These are phyloP conservation scores for Entomobrya proxima DNA, from an alignment of 2,888 invertebrate species.

Conservation along the genomic window DNA sequence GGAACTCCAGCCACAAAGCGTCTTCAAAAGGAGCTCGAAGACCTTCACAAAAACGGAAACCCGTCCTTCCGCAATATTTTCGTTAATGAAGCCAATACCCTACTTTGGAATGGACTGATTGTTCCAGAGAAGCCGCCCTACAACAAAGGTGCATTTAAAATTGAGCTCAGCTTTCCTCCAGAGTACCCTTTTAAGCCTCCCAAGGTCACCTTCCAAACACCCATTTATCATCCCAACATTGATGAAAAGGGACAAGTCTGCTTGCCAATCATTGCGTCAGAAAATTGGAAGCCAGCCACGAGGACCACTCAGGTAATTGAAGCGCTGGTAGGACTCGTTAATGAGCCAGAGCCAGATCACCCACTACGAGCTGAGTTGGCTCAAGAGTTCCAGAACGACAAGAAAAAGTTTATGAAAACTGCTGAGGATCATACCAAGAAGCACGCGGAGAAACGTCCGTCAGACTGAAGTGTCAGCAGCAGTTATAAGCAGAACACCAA, in stretches of 20 bases:
- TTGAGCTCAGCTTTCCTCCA: conserved; percentile 22
- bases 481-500: no score
- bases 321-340: conserved; percentile 96
- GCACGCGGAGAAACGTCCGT: conserved; percentile 96
- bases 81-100: no score
- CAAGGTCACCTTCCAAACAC: conserved; percentile 31
- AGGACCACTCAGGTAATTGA: conserved; percentile 98
- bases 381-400: conserved; percentile 96
- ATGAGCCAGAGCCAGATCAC: conserved; percentile 99
- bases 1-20: neutral
- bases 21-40: neutral
- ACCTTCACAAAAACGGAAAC: neutral
- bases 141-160: conserved; percentile 58
- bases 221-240: conserved; percentile 54
- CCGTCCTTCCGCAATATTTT: neutral
- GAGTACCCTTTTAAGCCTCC: conserved; percentile 61
- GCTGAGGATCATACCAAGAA: conserved; percentile 99
- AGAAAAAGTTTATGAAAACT: conserved; percentile 97
- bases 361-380: conserved; percentile 97
- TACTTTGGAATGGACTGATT: conserved; percentile 92
- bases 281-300: conserved; percentile 67
- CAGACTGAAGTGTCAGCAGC: no score
- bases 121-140: conserved; percentile 81
- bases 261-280: conserved; percentile 29
- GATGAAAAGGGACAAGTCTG: conserved; percentile 58